Evolutionary conservation across 2,888 invertebrate genomes (phyloP), one percentile per base, ranked within the genome.

Genomic region (Cephus rjabovi): DNA sequence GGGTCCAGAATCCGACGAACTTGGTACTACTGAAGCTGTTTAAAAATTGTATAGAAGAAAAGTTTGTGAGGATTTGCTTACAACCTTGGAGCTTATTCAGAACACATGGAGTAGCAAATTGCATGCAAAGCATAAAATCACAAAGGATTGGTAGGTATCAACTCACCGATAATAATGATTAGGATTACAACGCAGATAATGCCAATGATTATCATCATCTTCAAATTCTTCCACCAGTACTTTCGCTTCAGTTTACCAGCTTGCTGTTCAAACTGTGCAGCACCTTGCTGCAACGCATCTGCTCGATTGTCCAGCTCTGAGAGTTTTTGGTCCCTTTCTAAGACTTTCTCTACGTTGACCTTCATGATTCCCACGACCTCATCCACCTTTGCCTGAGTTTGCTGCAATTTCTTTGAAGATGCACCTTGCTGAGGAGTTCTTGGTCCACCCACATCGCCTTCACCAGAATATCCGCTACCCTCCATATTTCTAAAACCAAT

Each of bases 171-270:
- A 90, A 98, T 95, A 90, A 98, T 96, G 88, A 96, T 96, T 89
- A 97, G 93, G 92, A 97, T 95, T 85, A 96, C 94, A 87, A 96
- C 93, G 81, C 95, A 96, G 91, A 97, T 97, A 79, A 96, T 94
- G 80, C 97, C 97, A 94, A 97, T 95, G 88, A 97, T 96, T 88
- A 97, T 96, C 97, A 97, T 97, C 97, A 97, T 97, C 95, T 98
- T 98, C 89, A 98, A 93, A 93, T 99, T 99, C 93, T 98, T 98
- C 95, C 98, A 95, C 98, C 98, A 99, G 92, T 97, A 98, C 93
- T 98, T 98, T 91, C 98, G 95, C 93, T 98, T 98, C 92, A 98
- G 94, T 93, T 98, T 98, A 88, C 98, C 98, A 80, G 98, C 98
- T 92, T 98, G 98, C 88, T 98, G 98, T 92, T 98, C 98, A 92